Conservation (phyloP, 2,797 vertebrate species). For the Gymnoscopelus braueri region DNA sequence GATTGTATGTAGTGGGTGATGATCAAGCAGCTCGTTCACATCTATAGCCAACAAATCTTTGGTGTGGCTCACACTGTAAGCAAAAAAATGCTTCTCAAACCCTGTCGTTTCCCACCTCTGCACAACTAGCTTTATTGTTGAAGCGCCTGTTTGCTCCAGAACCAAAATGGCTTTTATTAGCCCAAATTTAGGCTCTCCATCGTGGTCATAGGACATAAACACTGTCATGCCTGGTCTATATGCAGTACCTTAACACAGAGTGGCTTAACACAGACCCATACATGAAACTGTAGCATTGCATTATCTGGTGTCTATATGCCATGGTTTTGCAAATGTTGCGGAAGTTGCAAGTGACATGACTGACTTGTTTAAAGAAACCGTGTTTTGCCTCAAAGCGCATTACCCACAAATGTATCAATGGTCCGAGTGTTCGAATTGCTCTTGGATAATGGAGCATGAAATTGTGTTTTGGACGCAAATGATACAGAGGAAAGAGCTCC, state of each 20-base stretch:
- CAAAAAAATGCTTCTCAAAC: conserved; percentile 14
- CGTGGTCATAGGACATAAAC: too few species aligned
- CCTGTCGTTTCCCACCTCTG: conserved; percentile 16
- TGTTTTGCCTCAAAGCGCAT: not conserved
- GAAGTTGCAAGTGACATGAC: conserved; percentile 32
- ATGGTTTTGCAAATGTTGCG: conserved; percentile 27
- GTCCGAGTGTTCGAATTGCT: conserved; percentile 9
- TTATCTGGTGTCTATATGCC: conserved; percentile 15
- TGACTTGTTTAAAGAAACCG: conserved; percentile 18
- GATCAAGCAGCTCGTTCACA: conserved; percentile 7
- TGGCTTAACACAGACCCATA: not conserved
- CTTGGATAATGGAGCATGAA: too few species aligned
- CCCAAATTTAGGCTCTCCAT: too few species aligned
- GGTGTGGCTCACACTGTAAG: conserved; percentile 7
- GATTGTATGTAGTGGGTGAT: not conserved
- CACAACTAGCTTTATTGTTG: conserved; percentile 9
- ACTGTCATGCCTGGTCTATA: too few species aligned
- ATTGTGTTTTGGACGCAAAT: too few species aligned
- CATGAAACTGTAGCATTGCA: too few species aligned
- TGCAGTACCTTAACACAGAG: too few species aligned
- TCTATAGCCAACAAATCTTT: conserved; percentile 2
- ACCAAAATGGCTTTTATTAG: not conserved
- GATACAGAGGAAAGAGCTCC: not conserved
- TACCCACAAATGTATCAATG: conserved; percentile 19
- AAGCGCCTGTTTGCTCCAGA: not conserved